Percentiles rank a stretch among this genome's conserved stretches.
Evolutionary conservation across 2,797 vertebrate genomes (phyloP).

Genomic region (Spatula clypeata): DNA sequence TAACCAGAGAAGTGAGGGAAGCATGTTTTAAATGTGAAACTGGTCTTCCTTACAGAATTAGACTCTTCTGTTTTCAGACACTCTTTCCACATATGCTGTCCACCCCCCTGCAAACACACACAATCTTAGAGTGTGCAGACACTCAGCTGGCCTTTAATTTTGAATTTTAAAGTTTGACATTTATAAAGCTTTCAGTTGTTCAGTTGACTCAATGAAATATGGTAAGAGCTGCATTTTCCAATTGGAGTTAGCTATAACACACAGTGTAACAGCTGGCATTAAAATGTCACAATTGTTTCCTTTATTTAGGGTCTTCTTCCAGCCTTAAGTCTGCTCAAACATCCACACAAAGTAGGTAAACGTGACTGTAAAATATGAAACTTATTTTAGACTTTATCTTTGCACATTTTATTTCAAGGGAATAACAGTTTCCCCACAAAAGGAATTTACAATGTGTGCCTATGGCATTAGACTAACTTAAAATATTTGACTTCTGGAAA

Average conservation of each 20-base stretch:
- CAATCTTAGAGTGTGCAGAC: not conserved
- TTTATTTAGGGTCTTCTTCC: slow-evolving; percentile 48
- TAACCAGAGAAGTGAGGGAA: not conserved
- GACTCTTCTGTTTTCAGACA: not conserved
- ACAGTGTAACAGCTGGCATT: slow-evolving; percentile 41
- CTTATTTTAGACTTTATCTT: not conserved
- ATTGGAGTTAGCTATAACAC: not conserved
- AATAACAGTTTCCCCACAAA: not conserved
- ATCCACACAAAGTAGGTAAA: slow-evolving; percentile 28
- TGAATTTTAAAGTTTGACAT: slow-evolving; percentile 34
- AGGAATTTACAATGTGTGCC: not conserved
- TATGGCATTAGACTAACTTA: not conserved
- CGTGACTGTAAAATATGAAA: not conserved
- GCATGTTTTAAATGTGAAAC: not conserved
- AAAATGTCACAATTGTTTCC: slow-evolving; percentile 40
- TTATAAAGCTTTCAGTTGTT: slow-evolving; percentile 25
- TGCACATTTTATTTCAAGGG: not conserved
- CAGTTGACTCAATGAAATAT: slow-evolving; percentile 1
- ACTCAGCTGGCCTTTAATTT: not conserved
- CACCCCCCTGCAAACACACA: accelerated
- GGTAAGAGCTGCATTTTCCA: slow-evolving; percentile 38
- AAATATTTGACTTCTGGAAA: not conserved
- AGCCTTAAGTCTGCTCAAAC: slow-evolving; percentile 1
- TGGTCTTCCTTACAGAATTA: not conserved
- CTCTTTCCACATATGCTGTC: not conserved